phyloP scores from a whole-genome alignment of 2,888 invertebrate species.

The Dendrolimus houi region DNA sequence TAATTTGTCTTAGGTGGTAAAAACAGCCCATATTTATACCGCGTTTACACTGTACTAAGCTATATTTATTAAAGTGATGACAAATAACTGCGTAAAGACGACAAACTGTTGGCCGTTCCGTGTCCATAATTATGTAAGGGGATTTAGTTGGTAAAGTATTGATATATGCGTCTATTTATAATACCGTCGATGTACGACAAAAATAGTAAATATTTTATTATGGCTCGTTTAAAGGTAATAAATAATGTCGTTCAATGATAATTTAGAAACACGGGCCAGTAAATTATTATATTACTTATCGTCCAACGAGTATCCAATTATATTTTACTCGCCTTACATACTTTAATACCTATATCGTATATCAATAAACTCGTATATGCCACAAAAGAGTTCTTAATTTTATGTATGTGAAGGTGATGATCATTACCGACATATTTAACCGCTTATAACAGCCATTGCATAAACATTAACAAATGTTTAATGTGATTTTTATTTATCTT shows the following conservation, averaged over 20 bases:
- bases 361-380: constrained; percentile 4
- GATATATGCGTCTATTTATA: constrained; percentile 19
- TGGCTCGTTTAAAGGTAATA: constrained; percentile 18
- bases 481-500: no score
- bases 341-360: constrained; percentile 12
- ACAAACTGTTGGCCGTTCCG: constrained; percentile 10
- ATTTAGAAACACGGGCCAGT: constrained; percentile 15
- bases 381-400: neutral
- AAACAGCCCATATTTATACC: no score
- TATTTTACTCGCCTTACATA: constrained; percentile 8
- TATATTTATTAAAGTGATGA: constrained; percentile 23
- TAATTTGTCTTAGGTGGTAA: no score
- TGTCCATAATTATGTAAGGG: constrained; percentile 20
- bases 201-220: constrained; percentile 21
- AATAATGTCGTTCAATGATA: constrained; percentile 15
- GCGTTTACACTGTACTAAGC: constrained; percentile 11
- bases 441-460: no score
- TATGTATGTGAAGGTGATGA: constrained; percentile 4
- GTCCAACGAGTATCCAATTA: constrained; percentile 3
- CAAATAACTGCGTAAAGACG: constrained; percentile 19
- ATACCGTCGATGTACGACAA: constrained; percentile 19
- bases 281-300: constrained; percentile 19
- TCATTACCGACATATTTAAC: constrained; percentile 3
- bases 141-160: constrained; percentile 15
- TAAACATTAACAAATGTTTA: no score